phyloP scores from a whole-genome alignment of 2,113 vertebrate species.

The Calidris pygmaea region DNA sequence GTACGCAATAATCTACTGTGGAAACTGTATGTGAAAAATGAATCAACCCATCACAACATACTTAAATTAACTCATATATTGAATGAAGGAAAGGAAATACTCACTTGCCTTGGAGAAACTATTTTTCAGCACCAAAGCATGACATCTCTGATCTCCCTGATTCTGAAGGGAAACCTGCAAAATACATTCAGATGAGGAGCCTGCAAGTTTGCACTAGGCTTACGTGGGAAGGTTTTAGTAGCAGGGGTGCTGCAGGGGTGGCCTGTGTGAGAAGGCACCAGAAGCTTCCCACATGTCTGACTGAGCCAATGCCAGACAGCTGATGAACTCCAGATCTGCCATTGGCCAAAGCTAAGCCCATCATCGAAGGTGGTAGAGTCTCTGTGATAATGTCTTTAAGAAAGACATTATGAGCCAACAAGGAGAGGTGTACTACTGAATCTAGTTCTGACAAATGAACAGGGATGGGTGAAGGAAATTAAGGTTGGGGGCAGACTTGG shows the following conservation, averaged over 20 bases:
- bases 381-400: background rate
- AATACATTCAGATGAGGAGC: background rate
- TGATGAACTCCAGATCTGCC: no score
- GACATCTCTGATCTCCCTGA: background rate
- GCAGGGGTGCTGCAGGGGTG: background rate
- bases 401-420: no score
- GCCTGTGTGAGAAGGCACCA: background rate
- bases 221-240: background rate
- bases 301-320: background rate
- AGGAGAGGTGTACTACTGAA: no score
- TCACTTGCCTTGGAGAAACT: background rate
- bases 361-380: fast-evolving
- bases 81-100: background rate
- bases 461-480: no score
- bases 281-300: background rate
- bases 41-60: background rate
- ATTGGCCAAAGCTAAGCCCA: background rate
- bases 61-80: background rate
- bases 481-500: no score
- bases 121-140: background rate
- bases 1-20: background rate
- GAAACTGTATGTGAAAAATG: background rate
- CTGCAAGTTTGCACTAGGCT: background rate
- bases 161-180: background rate
- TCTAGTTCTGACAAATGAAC: no score